These are phyloP conservation scores for Temnothorax ravouxi DNA, from an alignment of 2,888 invertebrate genomes.

Conservation along the genomic window DNA sequence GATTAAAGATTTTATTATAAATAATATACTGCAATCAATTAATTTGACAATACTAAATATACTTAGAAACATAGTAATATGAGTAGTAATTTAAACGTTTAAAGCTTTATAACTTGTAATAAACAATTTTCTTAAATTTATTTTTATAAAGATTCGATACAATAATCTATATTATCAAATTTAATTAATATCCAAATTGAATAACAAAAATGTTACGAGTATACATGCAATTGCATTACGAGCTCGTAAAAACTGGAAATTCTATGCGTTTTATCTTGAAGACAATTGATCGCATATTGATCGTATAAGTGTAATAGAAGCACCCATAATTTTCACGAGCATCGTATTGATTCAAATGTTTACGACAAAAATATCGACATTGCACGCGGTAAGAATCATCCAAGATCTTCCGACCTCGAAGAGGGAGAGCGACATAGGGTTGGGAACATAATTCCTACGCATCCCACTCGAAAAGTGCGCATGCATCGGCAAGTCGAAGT, in stretches of 20 bases:
- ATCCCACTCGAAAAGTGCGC: slow-evolving; percentile 53
- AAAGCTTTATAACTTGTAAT: not conserved
- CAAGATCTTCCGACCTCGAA: slow-evolving; percentile 69
- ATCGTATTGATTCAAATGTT: slow-evolving; percentile 64
- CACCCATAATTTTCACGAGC: slow-evolving; percentile 1
- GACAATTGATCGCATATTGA: not conserved
- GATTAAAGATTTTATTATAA: not conserved
- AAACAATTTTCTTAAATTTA: not conserved
- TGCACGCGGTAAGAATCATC: slow-evolving; percentile 12
- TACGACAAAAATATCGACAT: slow-evolving; percentile 68
- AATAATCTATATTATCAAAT: not conserved
- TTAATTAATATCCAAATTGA: not conserved
- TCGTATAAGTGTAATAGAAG: not conserved
- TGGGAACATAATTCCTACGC: slow-evolving; percentile 30
- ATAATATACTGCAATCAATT: not conserved
- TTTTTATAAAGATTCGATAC: not conserved
- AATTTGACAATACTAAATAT: not conserved
- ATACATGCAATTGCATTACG: not conserved
- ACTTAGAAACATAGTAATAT: not conserved
- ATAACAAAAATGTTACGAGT: not conserved
- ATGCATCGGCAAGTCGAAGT: slow-evolving; percentile 30
- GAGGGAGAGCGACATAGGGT: not conserved
- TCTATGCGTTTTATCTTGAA: not conserved
- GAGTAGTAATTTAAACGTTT: not conserved
- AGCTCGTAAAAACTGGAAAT: not conserved